Percentiles rank a stretch among this genome's conserved stretches.
Evolutionary conservation across 2,797 vertebrate genomes (phyloP).

Genomic region (Muscicapa striata): DNA sequence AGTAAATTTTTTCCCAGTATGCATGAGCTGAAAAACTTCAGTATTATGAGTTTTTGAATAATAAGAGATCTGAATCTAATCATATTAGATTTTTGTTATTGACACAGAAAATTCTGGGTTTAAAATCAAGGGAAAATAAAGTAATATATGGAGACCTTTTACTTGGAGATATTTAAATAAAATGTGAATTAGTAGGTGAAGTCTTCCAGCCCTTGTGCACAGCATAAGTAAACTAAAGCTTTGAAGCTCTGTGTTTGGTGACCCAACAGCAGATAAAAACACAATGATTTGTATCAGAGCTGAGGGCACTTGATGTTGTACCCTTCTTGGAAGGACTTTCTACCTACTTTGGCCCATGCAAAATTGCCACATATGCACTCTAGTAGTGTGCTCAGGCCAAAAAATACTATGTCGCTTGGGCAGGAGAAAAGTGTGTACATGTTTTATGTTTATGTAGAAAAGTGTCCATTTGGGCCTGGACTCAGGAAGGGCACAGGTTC

Average conservation of each 20-base stretch:
- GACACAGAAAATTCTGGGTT: not conserved
- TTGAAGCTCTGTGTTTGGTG: not conserved
- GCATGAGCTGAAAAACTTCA: not conserved
- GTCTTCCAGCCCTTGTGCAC: not conserved
- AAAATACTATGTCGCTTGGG: not conserved
- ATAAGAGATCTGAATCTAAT: not conserved
- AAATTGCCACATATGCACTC: not conserved
- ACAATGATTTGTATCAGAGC: not conserved
- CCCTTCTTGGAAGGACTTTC: not conserved
- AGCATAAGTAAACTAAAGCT: not conserved
- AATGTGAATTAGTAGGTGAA: not conserved
- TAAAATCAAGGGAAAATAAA: not conserved
- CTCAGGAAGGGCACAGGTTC: fast-evolving
- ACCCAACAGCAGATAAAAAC: not conserved
- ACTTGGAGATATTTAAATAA: not conserved
- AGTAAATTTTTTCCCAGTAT: not conserved
- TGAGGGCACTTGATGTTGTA: not conserved
- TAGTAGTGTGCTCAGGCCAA: not conserved
- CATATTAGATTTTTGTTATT: not conserved
- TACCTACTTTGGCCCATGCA: not conserved
- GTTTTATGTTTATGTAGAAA: not conserved
- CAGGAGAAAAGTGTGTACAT: not conserved
- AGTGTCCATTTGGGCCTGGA: not conserved
- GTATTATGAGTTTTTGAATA: not conserved
- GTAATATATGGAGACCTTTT: not conserved